Evolutionary conservation across 2,797 vertebrate species (phyloP), one percentile per base, ranked within the genome.

Genomic region (Coilia nasus): DNA sequence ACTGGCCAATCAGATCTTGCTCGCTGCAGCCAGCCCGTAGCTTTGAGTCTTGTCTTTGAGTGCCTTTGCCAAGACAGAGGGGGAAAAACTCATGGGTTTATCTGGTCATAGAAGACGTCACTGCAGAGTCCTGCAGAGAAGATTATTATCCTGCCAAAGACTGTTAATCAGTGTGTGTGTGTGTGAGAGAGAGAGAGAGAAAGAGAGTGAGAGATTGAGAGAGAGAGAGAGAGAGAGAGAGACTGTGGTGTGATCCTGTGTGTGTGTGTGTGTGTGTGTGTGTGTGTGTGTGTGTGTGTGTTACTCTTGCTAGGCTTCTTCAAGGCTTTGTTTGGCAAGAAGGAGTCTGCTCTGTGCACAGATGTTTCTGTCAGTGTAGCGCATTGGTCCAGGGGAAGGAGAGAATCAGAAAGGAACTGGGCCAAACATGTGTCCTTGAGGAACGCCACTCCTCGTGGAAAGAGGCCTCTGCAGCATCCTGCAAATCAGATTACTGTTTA

Each of bases 281-380:
- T 82, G 86, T 81, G 87, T 83, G 47, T 83, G 35, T 86, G 84
- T 88, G 84, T 71, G 84, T 60, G 62, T 75, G 59, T 21, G 35
- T 54, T 71, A 25, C 25, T 25, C 28, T 71, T 71, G 83, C 81
- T 83, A 67, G 35, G 35, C 35, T 41, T 85, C 35, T 41, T 85
- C 64, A 85, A 83, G 83, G 67, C 59, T 64, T 82, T 83, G 88
- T 87, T 91, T 89, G 91, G 88, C 85, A 81, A 35, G 17, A 21
- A 62, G 28, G 85, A 84, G n/a, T 84, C 87, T 87, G 88, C 80
- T 25, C 85, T 90, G 90, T 87, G 44, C 88, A 90, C 93, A 94
- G 92, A 94, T 94, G 94, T 93, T 93, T 91, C 90, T 91, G 91
- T 93, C 87, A 88, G 87, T 71, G 86, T 67, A 15, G 83, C 44